Base-by-base conservation (phyloP, 1,140 invertebrate species). In the Globodera rostochiensis region DNA sequence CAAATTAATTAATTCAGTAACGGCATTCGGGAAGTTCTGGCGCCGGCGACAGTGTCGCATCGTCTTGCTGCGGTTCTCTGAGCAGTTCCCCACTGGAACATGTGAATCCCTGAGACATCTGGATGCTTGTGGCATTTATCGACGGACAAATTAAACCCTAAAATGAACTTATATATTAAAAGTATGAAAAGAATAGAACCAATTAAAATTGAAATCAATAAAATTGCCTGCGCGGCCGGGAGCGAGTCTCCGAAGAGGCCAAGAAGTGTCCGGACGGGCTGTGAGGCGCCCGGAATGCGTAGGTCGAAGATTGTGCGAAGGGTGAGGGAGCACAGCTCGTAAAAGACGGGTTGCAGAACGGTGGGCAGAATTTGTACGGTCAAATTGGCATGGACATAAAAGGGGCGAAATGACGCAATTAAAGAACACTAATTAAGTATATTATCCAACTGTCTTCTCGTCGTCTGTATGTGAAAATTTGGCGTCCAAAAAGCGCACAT, bases 291-390 rank as follows among this genome's bases (percentile, higher is more conserved):
- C 11, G 95, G 95, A 1, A 97, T 95, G 46, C 94, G 95, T 66
- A 98, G 90, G 90, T 98, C 96, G 88, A 97, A 98, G 84, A 97
- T 96, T 5, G 97, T 92, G 85, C 94, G 95, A 53, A 98, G 89
- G 6, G 96, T 97, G 0, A 95, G 95, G 6, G 96, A 95, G 89
- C 96, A 98, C 1, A 97, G 92, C 85, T 98, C 95, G 88, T 97
- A 98, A 0, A 98, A 91, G 88, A 95, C 94, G 5, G 94, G 94
- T 91, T 97, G 95, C 80, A 93, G 93, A 46, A 96, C 93, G 19
- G 94, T 93, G 3, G 96, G 95, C 71, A 94, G 92, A 80, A 98
- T 94, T n/a, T 94, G 93, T 3, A 97, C 90, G 21, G 95, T 93
- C 83, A 95, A 96, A 88, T 95, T 94, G 90, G 95, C 94, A 9